Conservation (phyloP, 1,140 invertebrate species). For the Platyura marginata region DNA sequence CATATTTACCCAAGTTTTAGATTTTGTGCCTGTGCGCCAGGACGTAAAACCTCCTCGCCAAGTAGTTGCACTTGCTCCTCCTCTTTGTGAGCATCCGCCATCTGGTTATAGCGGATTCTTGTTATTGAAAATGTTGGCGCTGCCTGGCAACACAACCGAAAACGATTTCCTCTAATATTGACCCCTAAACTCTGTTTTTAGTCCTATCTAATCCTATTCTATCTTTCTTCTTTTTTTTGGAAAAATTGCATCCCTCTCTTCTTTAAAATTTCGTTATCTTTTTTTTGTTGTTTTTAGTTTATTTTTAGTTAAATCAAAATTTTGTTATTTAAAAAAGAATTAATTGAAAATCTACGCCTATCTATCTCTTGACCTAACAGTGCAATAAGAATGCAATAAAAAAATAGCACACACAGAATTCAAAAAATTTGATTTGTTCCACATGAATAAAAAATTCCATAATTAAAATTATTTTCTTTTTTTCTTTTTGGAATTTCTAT, state of each 20-base stretch:
- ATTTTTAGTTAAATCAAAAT: background rate
- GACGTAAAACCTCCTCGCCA: constrained; percentile 81
- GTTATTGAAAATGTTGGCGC: constrained; percentile 19
- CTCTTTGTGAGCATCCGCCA: constrained; percentile 77
- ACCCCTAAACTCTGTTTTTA: background rate
- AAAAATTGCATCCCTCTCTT: background rate
- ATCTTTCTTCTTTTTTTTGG: background rate
- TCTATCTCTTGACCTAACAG: no score
- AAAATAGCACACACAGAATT: background rate
- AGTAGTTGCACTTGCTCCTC: constrained; percentile 88
- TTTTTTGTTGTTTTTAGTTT: background rate
- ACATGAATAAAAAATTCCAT: background rate
- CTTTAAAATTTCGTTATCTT: background rate
- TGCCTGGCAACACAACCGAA: constrained; percentile 21
- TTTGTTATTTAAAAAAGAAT: background rate
- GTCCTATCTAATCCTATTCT: background rate
- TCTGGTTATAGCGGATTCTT: constrained; percentile 34
- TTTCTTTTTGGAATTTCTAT: no score
- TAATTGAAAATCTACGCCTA: background rate
- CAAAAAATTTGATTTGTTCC: background rate
- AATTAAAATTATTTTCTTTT: no score
- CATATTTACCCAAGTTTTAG: constrained; percentile 65
- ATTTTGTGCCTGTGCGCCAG: constrained; percentile 85
- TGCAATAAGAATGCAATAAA: no score
- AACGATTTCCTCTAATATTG: background rate